Evolutionary conservation across 2,113 vertebrate genomes (phyloP), one percentile per base, ranked within the genome.

Genomic region (Vireo altiloquus): DNA sequence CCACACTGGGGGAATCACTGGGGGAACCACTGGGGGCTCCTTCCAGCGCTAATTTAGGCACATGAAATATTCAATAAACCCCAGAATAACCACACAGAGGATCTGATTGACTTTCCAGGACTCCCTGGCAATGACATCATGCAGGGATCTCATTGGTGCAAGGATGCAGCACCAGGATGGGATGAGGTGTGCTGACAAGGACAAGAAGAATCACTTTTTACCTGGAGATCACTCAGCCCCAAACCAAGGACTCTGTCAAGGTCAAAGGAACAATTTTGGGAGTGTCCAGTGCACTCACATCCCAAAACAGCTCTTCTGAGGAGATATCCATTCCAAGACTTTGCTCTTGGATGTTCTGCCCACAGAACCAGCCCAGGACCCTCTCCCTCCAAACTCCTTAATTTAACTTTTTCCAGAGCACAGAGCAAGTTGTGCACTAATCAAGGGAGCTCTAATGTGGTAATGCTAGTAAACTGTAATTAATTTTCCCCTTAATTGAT

Each of bases 401-500:
- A 91, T 96, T 95, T 75, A 90, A 95, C 93, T 94, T 87, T 9
- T 94, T 91, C 87, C 92, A 70, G 31, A 49, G 54, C 82, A 90
- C 69, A 42, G 40, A 97, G 75, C 14, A 24, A 91, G 91, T 68
- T 59, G n/a, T 95, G 88, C 49, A 77, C 90, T 63, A 94, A 96
- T 95, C 94, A 71, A 94, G 90, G 64, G 92, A 98, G 80, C 57
- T 93, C 91, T 97, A 97, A 96, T 68, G 91, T 65, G 87, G 88
- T 94, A 97, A 97, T 37, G 87, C 95, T 87, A 60, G 95, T 97
- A 98, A 97, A 98, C 92, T 94, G 96, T 98, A 98, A 98, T 98
- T 98, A 98, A 98, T 98, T 98, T 98, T 97, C 85, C 91, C 96
- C 95, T 90, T 98, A 98, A 98, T 97, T 98, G 97, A 96, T 98